A percentile compares a stretch with the other conserved stretches of the same genome.
Evolutionary conservation across 2,888 invertebrate genomes (phyloP).

Genomic region (Andrena marginata): DNA sequence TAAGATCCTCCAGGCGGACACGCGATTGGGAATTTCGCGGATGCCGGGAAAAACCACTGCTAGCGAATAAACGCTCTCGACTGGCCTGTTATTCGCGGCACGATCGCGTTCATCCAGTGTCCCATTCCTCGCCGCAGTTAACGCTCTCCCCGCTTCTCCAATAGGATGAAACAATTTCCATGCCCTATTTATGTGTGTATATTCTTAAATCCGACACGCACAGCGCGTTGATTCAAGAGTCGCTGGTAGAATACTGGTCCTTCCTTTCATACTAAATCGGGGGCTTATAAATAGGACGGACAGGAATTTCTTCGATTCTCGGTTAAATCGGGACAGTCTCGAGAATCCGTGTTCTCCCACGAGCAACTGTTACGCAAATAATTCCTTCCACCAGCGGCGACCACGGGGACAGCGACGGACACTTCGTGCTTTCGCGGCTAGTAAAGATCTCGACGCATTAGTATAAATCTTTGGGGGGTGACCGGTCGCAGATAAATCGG

Average conservation of each 20-base stretch:
- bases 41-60: slow-evolving; percentile 62
- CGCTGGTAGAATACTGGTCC: neutral
- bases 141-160: neutral
- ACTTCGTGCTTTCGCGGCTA: slow-evolving; percentile 30
- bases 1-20: slow-evolving; percentile 65
- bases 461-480: slow-evolving; percentile 40
- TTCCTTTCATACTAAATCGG: neutral
- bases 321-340: slow-evolving; percentile 11
- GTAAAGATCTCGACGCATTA: slow-evolving; percentile 38
- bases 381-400: slow-evolving; percentile 8
- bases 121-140: neutral
- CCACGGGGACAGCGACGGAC: slow-evolving; percentile 10
- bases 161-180: neutral
- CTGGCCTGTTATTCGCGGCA: neutral
- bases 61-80: slow-evolving; percentile 32
- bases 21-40: slow-evolving; percentile 68
- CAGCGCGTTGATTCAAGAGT: neutral
- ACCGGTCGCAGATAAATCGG: slow-evolving; percentile 46
- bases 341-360: neutral
- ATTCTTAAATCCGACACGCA: neutral
- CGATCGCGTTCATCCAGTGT: neutral
- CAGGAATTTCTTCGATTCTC: neutral
- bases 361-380: slow-evolving; percentile 24
- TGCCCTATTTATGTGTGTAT: neutral
- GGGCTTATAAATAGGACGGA: neutral